Evolutionary conservation across 1,140 invertebrate genomes (phyloP).

Genomic region (Cryptotermes secundus): DNA sequence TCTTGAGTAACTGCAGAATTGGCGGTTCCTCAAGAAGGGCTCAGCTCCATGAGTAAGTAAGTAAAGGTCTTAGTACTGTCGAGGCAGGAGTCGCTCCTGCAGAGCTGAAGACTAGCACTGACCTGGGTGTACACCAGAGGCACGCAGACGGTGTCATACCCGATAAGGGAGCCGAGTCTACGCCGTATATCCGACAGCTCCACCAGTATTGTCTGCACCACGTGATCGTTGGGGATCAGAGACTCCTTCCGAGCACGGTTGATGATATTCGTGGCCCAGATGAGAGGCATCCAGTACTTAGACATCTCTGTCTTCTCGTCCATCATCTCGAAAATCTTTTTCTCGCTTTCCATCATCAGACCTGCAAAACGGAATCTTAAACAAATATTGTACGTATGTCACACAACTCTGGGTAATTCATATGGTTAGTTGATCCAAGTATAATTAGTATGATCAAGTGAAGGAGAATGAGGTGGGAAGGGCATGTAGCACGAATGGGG

Average conservation of each 20-base stretch:
- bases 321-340: constrained; percentile 85
- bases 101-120: too few species aligned
- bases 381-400: not conserved
- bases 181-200: constrained; percentile 81
- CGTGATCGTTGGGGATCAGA: constrained; percentile 79
- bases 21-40: too few species aligned
- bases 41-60: too few species aligned
- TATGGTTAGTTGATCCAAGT: too few species aligned
- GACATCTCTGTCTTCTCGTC: constrained; percentile 84
- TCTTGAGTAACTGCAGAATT: too few species aligned
- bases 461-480: too few species aligned
- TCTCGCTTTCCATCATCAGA: constrained; percentile 87
- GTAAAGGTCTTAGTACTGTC: too few species aligned
- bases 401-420: too few species aligned
- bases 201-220: constrained; percentile 79
- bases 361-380: constrained; percentile 53
- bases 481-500: too few species aligned
- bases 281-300: constrained; percentile 90
- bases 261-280: constrained; percentile 89
- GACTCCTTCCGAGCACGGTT: constrained; percentile 79
- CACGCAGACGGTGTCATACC: constrained; percentile 96
- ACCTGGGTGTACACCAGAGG: constrained; percentile 98
- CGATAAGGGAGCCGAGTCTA: constrained; percentile 76
- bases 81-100: too few species aligned
- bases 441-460: too few species aligned